Percentiles rank a stretch among this genome's conserved stretches.
These are phyloP conservation scores for Brachyptera putata DNA, from an alignment of 2,888 invertebrate species.

Conservation along the genomic window DNA sequence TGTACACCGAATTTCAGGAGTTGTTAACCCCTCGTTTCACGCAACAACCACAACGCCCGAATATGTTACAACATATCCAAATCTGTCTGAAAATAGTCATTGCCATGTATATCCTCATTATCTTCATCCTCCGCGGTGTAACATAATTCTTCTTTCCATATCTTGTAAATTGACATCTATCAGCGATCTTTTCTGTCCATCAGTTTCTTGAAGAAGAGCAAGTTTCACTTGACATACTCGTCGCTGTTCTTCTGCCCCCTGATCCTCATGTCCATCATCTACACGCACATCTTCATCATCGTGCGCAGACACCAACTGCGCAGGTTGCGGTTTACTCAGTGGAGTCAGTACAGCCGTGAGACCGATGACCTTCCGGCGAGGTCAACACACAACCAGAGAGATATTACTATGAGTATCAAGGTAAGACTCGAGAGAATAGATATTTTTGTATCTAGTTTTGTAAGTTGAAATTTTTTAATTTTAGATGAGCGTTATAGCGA, in stretches of 20 bases:
- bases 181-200: too few species aligned
- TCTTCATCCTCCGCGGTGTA: too few species aligned
- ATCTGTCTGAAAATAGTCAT: too few species aligned
- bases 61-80: too few species aligned
- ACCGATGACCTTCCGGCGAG: constrained; percentile 7
- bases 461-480: too few species aligned
- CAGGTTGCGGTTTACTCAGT: constrained; percentile 42
- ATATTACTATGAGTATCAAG: constrained; percentile 14
- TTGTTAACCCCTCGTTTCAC: too few species aligned
- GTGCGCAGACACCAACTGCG: constrained; percentile 52
- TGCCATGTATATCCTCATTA: too few species aligned
- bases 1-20: too few species aligned
- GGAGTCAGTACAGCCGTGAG: constrained; percentile 19
- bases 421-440: background rate
- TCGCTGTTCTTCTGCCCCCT: constrained; percentile 55
- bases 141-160: too few species aligned
- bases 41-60: too few species aligned
- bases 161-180: background rate
- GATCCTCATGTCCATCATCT: constrained; percentile 55
- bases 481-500: too few species aligned
- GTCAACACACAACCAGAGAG: constrained; percentile 21
- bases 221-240: constrained; percentile 51
- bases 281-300: constrained; percentile 55
- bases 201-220: constrained; percentile 45
- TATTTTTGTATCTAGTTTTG: background rate